Conservation (phyloP, 2,797 vertebrate species). For the Malacoraja senta region DNA sequence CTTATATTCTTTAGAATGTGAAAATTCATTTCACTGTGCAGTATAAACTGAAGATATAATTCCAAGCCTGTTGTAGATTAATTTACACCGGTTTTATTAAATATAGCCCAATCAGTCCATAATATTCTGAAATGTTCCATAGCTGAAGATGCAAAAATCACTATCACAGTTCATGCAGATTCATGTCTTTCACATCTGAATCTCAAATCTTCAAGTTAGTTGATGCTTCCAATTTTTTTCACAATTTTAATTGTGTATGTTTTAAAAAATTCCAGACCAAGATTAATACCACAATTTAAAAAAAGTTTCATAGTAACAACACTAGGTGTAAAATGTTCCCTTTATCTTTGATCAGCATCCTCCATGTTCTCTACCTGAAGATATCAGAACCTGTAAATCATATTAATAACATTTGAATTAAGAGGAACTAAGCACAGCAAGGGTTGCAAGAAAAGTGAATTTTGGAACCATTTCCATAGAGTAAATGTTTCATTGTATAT, state of each 20-base stretch:
- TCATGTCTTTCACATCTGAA: neutral
- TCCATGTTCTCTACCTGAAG: neutral
- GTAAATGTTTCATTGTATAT: neutral
- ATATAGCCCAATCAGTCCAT: neutral
- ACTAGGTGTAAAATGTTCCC: neutral
- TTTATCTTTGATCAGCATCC: neutral
- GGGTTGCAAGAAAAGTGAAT: neutral
- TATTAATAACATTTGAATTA: neutral
- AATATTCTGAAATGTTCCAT: neutral
- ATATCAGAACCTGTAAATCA: neutral
- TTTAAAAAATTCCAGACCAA: neutral
- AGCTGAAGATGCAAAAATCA: neutral
- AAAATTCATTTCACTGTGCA: neutral
- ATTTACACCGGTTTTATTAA: neutral
- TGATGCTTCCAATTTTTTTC: neutral
- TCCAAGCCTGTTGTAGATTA: neutral
- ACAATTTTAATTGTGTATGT: neutral
- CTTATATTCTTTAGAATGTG: neutral
- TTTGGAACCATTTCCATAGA: neutral
- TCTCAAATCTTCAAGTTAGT: neutral
- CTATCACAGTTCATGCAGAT: neutral
- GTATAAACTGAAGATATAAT: neutral
- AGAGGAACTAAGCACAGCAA: neutral
- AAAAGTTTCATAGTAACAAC: neutral
- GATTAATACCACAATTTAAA: neutral